A percentile compares a stretch with the other conserved stretches of the same genome.
These are phyloP conservation scores for Rhinella marina DNA, from an alignment of 2,797 vertebrate genomes.

Conservation along the genomic window DNA sequence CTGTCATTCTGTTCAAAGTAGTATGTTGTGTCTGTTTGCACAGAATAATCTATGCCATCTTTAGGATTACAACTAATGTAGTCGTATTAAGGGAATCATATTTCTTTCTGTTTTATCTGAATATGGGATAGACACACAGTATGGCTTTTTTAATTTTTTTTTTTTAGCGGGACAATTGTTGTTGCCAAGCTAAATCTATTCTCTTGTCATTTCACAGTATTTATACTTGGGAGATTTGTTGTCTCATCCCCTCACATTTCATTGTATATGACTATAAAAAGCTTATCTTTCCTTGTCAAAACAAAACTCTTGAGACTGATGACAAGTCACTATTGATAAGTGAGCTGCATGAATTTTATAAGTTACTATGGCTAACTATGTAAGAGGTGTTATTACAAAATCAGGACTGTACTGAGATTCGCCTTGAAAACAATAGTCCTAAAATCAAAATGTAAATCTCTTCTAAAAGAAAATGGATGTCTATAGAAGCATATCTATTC, in stretches of 20 bases:
- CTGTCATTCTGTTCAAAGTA: not conserved
- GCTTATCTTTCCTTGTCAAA: slow-evolving; percentile 29
- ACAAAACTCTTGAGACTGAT: slow-evolving; percentile 14
- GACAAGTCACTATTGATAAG: slow-evolving; percentile 24
- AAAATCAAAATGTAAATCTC: not conserved
- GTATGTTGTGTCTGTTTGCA: not conserved
- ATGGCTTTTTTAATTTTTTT: not conserved
- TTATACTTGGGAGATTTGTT: slow-evolving; percentile 33
- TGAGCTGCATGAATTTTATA: not conserved
- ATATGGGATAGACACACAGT: not conserved
- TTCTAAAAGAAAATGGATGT: not conserved
- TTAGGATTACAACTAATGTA: not conserved
- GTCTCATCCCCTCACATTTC: slow-evolving; percentile 3
- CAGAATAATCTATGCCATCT: not conserved
- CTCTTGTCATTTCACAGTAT: slow-evolving; percentile 29
- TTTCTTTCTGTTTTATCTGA: not conserved
- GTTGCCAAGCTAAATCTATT: slow-evolving; percentile 27
- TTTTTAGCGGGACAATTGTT: not conserved
- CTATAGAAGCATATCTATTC: too few species aligned
- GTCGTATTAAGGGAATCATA: not conserved
- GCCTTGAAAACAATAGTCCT: not conserved
- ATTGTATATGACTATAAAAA: slow-evolving; percentile 5
- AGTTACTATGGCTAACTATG: not conserved
- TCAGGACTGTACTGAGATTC: not conserved
- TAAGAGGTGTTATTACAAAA: not conserved